A percentile compares a stretch with the other conserved stretches of the same genome.
Conservation (phyloP, 1,140 invertebrate species). For the Mizuhopecten yessoensis region DNA sequence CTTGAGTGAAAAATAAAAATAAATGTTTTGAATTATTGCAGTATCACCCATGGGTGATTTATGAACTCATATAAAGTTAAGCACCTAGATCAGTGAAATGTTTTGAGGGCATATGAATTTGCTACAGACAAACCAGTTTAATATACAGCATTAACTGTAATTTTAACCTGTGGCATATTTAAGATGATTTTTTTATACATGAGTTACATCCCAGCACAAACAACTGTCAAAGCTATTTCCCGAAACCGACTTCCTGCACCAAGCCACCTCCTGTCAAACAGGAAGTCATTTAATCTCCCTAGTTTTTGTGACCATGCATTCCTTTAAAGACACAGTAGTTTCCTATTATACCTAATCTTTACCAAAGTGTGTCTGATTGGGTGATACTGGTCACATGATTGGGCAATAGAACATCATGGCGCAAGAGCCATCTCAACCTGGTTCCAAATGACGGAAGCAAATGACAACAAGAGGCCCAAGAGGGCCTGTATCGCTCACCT, state of each 20-base stretch:
- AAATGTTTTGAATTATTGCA: background rate
- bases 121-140: background rate
- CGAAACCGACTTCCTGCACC: background rate
- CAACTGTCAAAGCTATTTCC: background rate
- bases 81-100: background rate
- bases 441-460: no score
- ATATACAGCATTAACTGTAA: background rate
- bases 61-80: background rate
- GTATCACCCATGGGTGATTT: background rate
- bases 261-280: background rate
- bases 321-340: no score
- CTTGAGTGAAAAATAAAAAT: background rate
- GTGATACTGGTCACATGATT: no score
- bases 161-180: background rate
- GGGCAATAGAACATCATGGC: no score
- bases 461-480: no score
- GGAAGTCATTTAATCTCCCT: background rate
- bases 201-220: background rate
- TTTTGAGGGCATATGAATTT: conserved; percentile 3
- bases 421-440: no score
- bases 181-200: background rate
- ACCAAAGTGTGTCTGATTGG: no score
- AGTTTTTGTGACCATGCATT: no score
- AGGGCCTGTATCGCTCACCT: no score
- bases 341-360: no score